Evolutionary conservation across 2,113 vertebrate genomes (phyloP).

Genomic region (Dunckerocampus dactyliophorus): DNA sequence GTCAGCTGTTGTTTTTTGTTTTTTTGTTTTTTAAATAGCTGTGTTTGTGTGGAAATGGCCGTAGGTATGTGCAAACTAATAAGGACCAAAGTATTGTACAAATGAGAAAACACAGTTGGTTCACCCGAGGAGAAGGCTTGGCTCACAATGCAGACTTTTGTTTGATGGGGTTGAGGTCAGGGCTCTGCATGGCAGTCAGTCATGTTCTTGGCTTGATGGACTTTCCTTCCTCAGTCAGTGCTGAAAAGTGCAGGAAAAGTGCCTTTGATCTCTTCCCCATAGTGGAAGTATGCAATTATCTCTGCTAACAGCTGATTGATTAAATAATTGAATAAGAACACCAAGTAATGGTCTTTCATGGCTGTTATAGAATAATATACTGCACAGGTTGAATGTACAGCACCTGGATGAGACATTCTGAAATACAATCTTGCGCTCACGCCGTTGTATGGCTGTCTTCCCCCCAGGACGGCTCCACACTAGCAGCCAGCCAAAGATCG

Average conservation of each 20-base stretch:
- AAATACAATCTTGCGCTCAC: background rate
- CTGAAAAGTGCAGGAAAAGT: background rate
- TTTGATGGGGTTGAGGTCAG: background rate
- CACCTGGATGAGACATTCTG: background rate
- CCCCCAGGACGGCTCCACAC: conserved; percentile 87
- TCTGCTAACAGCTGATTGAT: background rate
- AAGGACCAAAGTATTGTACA: no score
- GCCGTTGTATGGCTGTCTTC: background rate
- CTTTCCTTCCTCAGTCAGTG: background rate
- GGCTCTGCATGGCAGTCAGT: background rate
- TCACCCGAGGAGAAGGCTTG: no score
- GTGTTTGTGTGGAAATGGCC: no score
- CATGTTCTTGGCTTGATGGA: background rate
- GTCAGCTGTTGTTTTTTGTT: no score
- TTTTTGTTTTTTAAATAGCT: no score
- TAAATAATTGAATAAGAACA: background rate
- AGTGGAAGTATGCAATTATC: background rate
- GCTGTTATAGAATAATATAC: background rate
- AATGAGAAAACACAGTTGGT: no score
- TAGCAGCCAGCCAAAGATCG: conserved; percentile 86
- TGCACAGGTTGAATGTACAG: background rate
- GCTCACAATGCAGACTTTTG: background rate
- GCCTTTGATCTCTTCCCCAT: background rate
- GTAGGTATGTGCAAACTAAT: no score
- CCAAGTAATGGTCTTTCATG: background rate